phyloP scores from a whole-genome alignment of 2,888 invertebrate genomes.

The Cotesia congregata region DNA sequence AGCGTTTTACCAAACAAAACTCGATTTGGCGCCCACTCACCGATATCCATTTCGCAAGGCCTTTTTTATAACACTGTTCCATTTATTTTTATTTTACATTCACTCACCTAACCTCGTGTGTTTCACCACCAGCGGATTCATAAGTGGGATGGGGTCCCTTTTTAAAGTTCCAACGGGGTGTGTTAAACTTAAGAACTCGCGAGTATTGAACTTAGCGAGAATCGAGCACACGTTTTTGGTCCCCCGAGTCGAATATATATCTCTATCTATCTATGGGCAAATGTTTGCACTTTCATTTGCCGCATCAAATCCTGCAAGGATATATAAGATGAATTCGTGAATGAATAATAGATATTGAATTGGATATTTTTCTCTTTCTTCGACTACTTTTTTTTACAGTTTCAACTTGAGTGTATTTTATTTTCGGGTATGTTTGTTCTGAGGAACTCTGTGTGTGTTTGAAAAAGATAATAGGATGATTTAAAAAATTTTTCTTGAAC shows the following conservation, averaged over 20 bases:
- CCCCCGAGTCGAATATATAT: neutral
- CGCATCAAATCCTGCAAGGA: neutral
- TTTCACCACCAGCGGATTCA: neutral
- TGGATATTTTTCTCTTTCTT: neutral
- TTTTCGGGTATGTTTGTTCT: too few species aligned
- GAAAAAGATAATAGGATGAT: too few species aligned
- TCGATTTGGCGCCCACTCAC: slow-evolving; percentile 33
- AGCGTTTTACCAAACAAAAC: slow-evolving; percentile 32
- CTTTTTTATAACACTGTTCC: slow-evolving; percentile 2
- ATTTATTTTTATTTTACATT: neutral
- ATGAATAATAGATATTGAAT: slow-evolving; percentile 1
- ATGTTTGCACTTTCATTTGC: slow-evolving; percentile 1
- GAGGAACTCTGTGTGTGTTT: too few species aligned
- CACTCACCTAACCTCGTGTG: neutral
- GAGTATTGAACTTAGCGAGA: slow-evolving; percentile 22
- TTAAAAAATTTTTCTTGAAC: too few species aligned
- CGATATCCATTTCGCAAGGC: slow-evolving; percentile 13
- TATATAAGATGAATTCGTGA: neutral
- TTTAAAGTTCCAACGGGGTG: neutral
- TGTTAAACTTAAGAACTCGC: neutral
- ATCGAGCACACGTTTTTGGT: slow-evolving; percentile 21
- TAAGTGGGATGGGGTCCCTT: neutral
- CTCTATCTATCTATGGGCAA: neutral
- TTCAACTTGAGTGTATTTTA: too few species aligned
- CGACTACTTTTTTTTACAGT: too few species aligned